A percentile compares a stretch with the other conserved stretches of the same genome.
These are phyloP conservation scores for Trachythela sp. DNA, from an alignment of 64 coral and sea anemone genomes.

Conservation along the genomic window DNA sequence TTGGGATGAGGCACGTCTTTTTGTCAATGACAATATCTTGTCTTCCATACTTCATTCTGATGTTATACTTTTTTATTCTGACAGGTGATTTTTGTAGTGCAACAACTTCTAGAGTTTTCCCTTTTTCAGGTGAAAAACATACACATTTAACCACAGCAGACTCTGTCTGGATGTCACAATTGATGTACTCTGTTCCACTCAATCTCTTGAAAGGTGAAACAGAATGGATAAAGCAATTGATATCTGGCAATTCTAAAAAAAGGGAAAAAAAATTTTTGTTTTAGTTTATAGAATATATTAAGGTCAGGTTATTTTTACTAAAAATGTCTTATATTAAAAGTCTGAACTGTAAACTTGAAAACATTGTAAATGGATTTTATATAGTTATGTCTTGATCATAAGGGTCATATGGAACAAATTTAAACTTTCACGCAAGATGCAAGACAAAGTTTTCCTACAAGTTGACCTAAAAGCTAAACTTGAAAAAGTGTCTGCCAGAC, in stretches of 20 bases:
- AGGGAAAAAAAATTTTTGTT: too few species aligned
- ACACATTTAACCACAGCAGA: constrained; percentile 48
- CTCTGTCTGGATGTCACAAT: constrained; percentile 67
- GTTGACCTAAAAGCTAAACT: too few species aligned
- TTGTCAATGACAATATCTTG: constrained; percentile 63
- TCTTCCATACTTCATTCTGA: constrained; percentile 57
- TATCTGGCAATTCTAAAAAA: constrained; percentile 41
- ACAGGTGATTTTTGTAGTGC: constrained; percentile 56
- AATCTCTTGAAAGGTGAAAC: constrained; percentile 58
- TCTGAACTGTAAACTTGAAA: too few species aligned
- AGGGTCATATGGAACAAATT: too few species aligned
- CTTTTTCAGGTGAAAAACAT: constrained; percentile 60
- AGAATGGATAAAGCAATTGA: constrained; percentile 60
- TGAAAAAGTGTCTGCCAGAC: too few species aligned
- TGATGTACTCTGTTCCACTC: constrained; percentile 48
- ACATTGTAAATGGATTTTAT: too few species aligned
- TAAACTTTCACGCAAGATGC: too few species aligned
- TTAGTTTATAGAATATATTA: too few species aligned
- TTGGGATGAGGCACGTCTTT: constrained; percentile 59
- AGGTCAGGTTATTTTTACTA: too few species aligned
- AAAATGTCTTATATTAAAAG: too few species aligned
- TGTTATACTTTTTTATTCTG: constrained; percentile 56
- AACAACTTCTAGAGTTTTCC: constrained; percentile 57
- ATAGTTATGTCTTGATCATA: too few species aligned
- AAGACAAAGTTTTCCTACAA: too few species aligned